Percentiles rank a stretch among this genome's conserved stretches.
phyloP scores from a whole-genome alignment of 2,888 invertebrate genomes.

The Folsomia candida region DNA sequence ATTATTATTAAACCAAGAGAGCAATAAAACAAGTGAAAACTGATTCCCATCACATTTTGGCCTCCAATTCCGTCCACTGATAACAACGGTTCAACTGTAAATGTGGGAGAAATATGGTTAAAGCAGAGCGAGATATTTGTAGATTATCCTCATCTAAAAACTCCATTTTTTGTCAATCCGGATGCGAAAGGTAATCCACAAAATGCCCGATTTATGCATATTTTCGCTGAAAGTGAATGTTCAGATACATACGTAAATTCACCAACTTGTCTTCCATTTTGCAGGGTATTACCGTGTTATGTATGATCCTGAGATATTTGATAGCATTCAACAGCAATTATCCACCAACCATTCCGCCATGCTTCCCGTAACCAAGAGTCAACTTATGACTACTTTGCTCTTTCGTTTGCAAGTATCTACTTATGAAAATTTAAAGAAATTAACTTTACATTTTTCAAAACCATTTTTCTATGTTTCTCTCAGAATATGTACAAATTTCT shows the following conservation, averaged over 20 bases:
- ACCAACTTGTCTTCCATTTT: too few relatives aligned
- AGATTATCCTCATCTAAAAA: background rate
- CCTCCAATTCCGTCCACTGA: background rate
- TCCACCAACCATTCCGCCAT: conserved; percentile 6
- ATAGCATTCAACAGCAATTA: conserved; percentile 22
- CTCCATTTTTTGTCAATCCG: conserved; percentile 19
- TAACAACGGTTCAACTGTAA: background rate
- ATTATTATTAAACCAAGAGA: background rate
- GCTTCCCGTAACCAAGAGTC: conserved; percentile 29
- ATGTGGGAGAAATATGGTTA: conserved; percentile 15
- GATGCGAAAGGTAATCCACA: conserved; percentile 17
- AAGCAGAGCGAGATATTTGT: conserved; percentile 4
- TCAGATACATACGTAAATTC: too few relatives aligned
- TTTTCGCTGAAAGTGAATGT: too few relatives aligned
- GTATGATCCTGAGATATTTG: conserved; percentile 20
- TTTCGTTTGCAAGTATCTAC: conserved; percentile 22
- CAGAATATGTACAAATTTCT: conserved; percentile 23
- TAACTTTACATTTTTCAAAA: background rate
- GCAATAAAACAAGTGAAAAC: background rate
- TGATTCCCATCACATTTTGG: conserved; percentile 16
- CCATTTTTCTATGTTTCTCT: background rate
- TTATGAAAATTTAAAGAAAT: background rate
- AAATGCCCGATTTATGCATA: too few relatives aligned
- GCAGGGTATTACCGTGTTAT: conserved; percentile 41
- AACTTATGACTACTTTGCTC: conserved; percentile 42